phyloP scores from a whole-genome alignment of 2,113 vertebrate genomes.

The Lasiurus borealis region DNA sequence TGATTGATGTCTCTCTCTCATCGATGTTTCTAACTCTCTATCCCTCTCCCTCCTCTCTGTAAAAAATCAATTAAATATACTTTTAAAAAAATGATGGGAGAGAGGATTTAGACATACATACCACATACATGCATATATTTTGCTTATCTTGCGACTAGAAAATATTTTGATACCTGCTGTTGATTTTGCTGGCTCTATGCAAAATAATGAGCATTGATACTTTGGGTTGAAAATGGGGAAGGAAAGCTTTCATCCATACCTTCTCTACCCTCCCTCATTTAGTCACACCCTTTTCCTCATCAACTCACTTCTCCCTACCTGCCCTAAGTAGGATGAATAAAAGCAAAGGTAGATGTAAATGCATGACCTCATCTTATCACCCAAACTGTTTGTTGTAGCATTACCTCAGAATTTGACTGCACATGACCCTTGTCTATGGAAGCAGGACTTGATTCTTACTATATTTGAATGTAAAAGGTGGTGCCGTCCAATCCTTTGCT shows the following conservation, averaged over 20 bases:
- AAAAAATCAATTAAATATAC: no score
- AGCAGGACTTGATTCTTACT: neutral
- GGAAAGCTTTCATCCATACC: neutral
- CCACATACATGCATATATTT: neutral
- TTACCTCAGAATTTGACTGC: neutral
- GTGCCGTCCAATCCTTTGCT: neutral
- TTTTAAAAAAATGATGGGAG: neutral
- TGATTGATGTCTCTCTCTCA: no score
- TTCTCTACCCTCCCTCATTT: neutral
- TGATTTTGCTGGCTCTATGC: neutral
- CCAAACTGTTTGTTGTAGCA: neutral
- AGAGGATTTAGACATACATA: no score
- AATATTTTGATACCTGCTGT: neutral
- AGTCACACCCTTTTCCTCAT: neutral
- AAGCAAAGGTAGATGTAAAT: neutral
- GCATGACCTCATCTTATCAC: neutral
- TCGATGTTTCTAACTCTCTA: no score
- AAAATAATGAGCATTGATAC: neutral
- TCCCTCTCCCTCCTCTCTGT: no score
- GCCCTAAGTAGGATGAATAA: neutral
- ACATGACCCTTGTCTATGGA: neutral
- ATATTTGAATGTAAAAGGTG: neutral
- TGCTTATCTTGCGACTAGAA: conserved; percentile 1
- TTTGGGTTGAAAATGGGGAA: neutral
- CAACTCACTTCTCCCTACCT: neutral